phyloP scores from a whole-genome alignment of 2,113 vertebrate genomes.

The Holacanthus passer region DNA sequence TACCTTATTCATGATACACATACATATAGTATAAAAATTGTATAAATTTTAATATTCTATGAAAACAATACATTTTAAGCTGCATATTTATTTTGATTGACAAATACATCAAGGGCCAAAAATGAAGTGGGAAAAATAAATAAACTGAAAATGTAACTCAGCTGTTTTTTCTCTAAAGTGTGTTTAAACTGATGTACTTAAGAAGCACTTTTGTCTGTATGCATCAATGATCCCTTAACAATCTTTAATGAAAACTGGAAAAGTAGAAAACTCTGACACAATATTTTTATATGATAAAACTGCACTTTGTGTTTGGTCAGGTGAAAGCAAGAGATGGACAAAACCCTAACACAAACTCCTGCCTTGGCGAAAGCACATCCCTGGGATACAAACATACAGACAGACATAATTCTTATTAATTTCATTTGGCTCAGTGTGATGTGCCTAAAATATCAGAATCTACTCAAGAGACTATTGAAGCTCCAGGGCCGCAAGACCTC shows the following conservation, averaged over 20 bases:
- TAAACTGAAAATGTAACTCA: neutral
- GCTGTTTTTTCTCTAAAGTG: too few relatives aligned
- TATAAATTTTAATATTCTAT: neutral
- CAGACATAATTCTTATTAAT: constrained; percentile 4
- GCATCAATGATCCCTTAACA: neutral
- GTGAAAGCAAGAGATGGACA: too few relatives aligned
- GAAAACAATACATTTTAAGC: neutral
- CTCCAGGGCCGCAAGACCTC: constrained; percentile 11
- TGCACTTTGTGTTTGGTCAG: neutral
- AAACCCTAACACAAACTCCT: neutral
- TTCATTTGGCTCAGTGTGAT: neutral
- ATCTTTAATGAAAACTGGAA: neutral
- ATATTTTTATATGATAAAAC: neutral
- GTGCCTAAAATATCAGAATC: constrained; percentile 1
- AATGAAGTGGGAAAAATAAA: too few relatives aligned
- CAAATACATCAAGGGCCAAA: neutral
- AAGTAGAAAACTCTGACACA: neutral
- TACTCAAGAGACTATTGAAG: constrained; percentile 50
- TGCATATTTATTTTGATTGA: neutral
- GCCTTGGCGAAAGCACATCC: neutral
- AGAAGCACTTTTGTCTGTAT: neutral
- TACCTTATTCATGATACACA: neutral
- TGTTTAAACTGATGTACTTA: too few relatives aligned
- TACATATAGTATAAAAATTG: too few relatives aligned
- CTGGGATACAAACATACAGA: neutral